A percentile compares a stretch with the other conserved stretches of the same genome.
phyloP scores from a whole-genome alignment of 2,797 vertebrate species.

The Glyptemys insculpta region DNA sequence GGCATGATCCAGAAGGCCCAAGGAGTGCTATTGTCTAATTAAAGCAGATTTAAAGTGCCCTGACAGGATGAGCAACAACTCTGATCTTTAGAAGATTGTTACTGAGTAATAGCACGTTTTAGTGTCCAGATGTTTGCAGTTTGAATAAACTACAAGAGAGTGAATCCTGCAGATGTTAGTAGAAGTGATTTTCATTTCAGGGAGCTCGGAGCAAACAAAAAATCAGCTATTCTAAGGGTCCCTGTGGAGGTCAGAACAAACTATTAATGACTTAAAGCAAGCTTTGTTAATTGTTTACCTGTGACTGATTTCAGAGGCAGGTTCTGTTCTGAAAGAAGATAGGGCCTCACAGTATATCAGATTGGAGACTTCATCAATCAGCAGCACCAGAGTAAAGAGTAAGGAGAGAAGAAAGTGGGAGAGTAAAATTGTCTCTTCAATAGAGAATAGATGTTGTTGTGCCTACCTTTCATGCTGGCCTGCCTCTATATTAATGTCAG shows the following conservation, averaged over 20 bases:
- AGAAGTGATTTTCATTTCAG: background rate
- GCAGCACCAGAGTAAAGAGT: background rate
- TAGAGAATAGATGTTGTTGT: background rate
- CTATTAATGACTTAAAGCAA: background rate
- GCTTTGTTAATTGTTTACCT: conserved; percentile 6
- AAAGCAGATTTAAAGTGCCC: background rate
- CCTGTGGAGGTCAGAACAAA: background rate
- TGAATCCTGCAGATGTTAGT: background rate
- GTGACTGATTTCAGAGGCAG: background rate
- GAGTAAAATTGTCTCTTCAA: background rate
- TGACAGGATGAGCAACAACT: background rate
- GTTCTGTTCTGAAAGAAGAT: background rate
- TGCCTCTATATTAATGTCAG: background rate
- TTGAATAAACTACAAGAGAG: background rate
- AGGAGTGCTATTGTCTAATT: background rate
- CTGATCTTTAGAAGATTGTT: background rate
- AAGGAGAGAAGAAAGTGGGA: background rate
- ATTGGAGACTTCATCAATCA: background rate
- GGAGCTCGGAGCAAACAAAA: background rate
- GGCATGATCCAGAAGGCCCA: background rate
- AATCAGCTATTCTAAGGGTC: background rate
- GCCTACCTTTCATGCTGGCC: background rate
- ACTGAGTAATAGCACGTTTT: background rate
- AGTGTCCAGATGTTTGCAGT: background rate
- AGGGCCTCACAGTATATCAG: background rate